Conservation (phyloP, 2,888 invertebrate species). For the Eledona agricola region DNA sequence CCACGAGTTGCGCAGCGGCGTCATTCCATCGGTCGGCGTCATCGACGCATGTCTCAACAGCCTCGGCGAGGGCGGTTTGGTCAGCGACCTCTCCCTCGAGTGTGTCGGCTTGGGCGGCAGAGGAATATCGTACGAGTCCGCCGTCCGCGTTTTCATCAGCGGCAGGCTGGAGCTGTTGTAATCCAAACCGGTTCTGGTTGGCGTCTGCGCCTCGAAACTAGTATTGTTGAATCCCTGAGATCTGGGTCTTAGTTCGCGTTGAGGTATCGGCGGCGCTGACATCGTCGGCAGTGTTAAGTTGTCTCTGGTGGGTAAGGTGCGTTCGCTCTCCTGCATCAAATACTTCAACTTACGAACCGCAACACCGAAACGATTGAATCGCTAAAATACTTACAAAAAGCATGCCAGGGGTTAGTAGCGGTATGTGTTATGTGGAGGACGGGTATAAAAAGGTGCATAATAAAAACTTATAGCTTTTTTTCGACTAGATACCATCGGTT, state of each 20-base stretch:
- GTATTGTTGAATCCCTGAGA: constrained; percentile 67
- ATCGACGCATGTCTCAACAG: constrained; percentile 64
- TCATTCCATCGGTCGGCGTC: constrained; percentile 64
- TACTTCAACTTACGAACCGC: too few relatives aligned
- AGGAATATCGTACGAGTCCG: constrained; percentile 57
- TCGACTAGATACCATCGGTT: constrained; percentile 67
- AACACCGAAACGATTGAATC: constrained; percentile 3
- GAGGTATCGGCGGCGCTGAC: constrained; percentile 69
- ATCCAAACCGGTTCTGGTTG: constrained; percentile 61
- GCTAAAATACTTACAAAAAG: constrained; percentile 10
- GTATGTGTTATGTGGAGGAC: constrained; percentile 6
- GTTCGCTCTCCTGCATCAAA: constrained; percentile 52
- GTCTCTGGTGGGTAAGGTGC: constrained; percentile 54
- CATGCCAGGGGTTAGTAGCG: constrained; percentile 13
- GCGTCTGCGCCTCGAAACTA: constrained; percentile 59
- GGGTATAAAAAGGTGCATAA: constrained; percentile 11
- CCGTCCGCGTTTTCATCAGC: constrained; percentile 59
- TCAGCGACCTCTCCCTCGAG: constrained; percentile 61
- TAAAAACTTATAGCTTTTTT: constrained; percentile 10
- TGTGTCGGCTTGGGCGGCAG: constrained; percentile 66
- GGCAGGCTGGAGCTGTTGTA: constrained; percentile 62
- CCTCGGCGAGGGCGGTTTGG: constrained; percentile 68
- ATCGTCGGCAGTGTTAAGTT: constrained; percentile 59
- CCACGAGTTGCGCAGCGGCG: constrained; percentile 68
- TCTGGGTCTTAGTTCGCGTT: constrained; percentile 67